Conservation (phyloP, 2,113 vertebrate species). For the Pseudorasbora parva region DNA sequence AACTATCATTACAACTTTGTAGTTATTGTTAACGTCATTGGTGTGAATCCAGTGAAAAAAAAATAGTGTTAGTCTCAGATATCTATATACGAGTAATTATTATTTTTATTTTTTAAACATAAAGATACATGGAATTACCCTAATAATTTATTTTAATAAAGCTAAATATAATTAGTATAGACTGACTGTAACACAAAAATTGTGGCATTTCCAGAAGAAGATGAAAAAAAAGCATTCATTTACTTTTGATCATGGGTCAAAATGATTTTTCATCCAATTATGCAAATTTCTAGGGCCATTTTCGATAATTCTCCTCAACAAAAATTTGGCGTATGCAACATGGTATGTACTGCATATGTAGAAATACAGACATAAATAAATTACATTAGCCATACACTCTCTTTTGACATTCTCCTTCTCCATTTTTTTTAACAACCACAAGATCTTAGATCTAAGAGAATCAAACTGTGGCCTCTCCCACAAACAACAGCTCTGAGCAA, state of each 20-base stretch:
- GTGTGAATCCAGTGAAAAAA: background rate
- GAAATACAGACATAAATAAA: background rate
- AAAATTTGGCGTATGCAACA: background rate
- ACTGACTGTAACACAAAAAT: background rate
- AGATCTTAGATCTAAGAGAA: conserved; percentile 36
- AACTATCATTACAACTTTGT: background rate
- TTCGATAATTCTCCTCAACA: background rate
- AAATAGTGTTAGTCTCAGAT: background rate
- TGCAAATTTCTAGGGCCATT: background rate
- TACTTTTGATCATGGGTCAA: background rate
- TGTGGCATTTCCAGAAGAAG: background rate
- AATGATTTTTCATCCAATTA: background rate
- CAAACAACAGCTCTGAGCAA: conserved; percentile 59
- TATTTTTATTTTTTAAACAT: too few species aligned
- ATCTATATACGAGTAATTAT: conserved; percentile 72
- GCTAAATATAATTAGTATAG: background rate
- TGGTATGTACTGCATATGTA: background rate
- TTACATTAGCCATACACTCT: background rate
- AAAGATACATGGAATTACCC: background rate
- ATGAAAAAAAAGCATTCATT: background rate
- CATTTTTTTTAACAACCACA: conserved; percentile 4
- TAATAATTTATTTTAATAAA: background rate
- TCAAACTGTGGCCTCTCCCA: conserved; percentile 56
- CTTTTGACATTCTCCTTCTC: conserved; percentile 8
- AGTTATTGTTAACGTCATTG: background rate